phyloP scores from a whole-genome alignment of 2,113 vertebrate species.

The Morone saxatilis region DNA sequence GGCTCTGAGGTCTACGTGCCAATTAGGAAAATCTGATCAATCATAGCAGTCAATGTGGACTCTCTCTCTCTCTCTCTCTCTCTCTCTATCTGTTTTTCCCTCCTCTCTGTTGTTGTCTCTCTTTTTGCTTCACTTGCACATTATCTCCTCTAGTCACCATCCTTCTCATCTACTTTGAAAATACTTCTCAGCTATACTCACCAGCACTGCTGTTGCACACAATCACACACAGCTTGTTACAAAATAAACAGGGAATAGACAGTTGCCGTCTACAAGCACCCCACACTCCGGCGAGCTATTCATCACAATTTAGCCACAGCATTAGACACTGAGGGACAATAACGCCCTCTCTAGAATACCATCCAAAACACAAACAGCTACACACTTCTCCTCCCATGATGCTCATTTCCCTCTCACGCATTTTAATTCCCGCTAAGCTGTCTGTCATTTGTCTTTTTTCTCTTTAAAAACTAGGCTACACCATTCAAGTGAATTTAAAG shows the following conservation, averaged over 20 bases:
- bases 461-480: constrained; percentile 25
- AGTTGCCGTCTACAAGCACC: neutral
- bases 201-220: constrained; percentile 32
- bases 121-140: constrained; percentile 15
- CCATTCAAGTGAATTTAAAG: constrained; percentile 26
- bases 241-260: constrained; percentile 59
- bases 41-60: constrained; percentile 61
- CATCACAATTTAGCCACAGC: constrained; percentile 70
- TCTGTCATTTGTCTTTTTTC: constrained; percentile 21
- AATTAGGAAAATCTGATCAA: constrained; percentile 78
- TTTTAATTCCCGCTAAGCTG: constrained; percentile 60
- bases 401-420: constrained; percentile 37
- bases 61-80: constrained; percentile 6
- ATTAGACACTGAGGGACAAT: constrained; percentile 62
- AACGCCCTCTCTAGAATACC: constrained; percentile 47
- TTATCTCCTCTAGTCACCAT: constrained; percentile 49
- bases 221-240: constrained; percentile 36
- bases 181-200: constrained; percentile 18
- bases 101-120: neutral
- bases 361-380: constrained; percentile 44
- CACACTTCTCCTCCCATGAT: constrained; percentile 46
- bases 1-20: constrained; percentile 64
- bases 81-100: neutral
- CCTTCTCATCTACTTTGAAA: constrained; percentile 45
- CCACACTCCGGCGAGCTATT: constrained; percentile 62